phyloP scores from a whole-genome alignment of 1,140 invertebrate genomes.

The Plutomurus gul region DNA sequence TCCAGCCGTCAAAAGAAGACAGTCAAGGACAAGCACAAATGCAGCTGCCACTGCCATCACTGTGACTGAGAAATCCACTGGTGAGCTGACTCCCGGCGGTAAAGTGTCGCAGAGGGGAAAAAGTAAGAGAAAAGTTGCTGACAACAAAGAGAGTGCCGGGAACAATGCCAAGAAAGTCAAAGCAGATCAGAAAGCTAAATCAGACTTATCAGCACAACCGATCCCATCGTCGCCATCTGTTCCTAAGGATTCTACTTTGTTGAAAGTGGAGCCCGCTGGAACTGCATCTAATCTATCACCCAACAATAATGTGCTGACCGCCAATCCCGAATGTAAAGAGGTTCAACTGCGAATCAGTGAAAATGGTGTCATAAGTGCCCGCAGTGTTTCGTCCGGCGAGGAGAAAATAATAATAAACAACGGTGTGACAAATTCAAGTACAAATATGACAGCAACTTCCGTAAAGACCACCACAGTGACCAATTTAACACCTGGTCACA shows the following conservation, averaged over 20 bases:
- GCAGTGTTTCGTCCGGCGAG: conserved; percentile 44
- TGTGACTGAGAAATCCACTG: neutral
- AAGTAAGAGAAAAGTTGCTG: conserved; percentile 1
- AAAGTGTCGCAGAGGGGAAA: conserved; percentile 12
- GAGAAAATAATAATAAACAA: conserved; percentile 51
- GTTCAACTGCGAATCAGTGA: conserved; percentile 72
- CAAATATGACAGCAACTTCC: neutral
- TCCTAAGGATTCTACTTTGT: neutral
- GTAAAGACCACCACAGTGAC: neutral
- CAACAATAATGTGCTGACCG: neutral
- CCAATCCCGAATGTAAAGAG: conserved; percentile 58
- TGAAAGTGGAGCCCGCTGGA: neutral
- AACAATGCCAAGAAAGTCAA: conserved; percentile 3
- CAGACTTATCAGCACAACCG: neutral
- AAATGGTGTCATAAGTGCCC: conserved; percentile 68
- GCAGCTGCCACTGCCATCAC: neutral
- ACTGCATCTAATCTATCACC: neutral
- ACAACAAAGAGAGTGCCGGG: conserved; percentile 2
- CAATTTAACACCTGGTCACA: neutral
- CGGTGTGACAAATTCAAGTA: neutral
- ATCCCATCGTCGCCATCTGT: neutral
- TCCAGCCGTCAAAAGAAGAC: conserved; percentile 17
- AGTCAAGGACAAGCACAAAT: conserved; percentile 14
- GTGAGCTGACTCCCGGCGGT: neutral
- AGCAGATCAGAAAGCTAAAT: neutral